These are phyloP conservation scores for Lepeophtheirus salmonis DNA, from an alignment of 1,140 invertebrate species.

Conservation along the genomic window DNA sequence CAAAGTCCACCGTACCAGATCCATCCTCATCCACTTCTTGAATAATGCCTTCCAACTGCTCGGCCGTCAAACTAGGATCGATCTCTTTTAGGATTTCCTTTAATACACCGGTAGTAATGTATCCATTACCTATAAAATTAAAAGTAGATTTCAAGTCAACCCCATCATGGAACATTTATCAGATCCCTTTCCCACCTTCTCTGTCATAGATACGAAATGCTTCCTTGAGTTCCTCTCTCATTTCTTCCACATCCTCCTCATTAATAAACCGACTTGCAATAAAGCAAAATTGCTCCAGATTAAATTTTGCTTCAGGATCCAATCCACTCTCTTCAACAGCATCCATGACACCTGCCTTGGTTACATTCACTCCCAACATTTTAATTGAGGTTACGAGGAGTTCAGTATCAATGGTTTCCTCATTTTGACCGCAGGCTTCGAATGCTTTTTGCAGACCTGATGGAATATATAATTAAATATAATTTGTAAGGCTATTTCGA, in stretches of 20 bases:
- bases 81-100: conserved; percentile 75
- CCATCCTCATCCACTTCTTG: conserved; percentile 37
- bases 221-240: conserved; percentile 52
- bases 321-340: too few relatives aligned
- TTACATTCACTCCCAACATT: too few relatives aligned
- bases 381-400: too few relatives aligned
- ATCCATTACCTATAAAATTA: conserved; percentile 56
- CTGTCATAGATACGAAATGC: conserved; percentile 41
- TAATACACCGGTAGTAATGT: conserved; percentile 78
- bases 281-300: too few relatives aligned
- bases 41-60: conserved; percentile 83
- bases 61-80: conserved; percentile 74
- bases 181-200: conserved; percentile 19
- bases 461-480: too few relatives aligned
- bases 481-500: too few relatives aligned
- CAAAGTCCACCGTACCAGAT: conserved; percentile 63
- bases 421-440: too few relatives aligned
- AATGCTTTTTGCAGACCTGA: too few relatives aligned
- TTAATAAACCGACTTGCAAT: too few relatives aligned
- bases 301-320: too few relatives aligned
- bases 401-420: too few relatives aligned
- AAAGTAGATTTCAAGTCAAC: background rate
- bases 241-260: conserved; percentile 51
- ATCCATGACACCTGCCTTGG: too few relatives aligned
- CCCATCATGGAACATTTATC: background rate